Conservation (phyloP, 1,140 invertebrate genomes). For the Bombus turneri region DNA sequence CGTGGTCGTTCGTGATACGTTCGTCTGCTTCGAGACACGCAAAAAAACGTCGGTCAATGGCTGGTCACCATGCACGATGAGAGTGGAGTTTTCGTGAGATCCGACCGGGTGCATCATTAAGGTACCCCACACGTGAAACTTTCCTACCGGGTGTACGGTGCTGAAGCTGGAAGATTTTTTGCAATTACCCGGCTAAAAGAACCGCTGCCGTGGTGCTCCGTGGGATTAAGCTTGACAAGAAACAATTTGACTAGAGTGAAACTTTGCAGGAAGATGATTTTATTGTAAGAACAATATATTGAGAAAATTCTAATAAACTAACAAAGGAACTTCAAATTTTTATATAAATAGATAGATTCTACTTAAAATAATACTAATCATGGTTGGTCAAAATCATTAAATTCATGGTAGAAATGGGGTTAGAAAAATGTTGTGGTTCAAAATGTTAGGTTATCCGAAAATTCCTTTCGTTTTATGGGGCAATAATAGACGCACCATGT, state of each 20-base stretch:
- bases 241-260: conserved; percentile 38
- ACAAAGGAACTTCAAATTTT: not conserved
- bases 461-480: too few species aligned
- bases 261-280: not conserved
- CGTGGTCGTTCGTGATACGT: not conserved
- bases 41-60: conserved; percentile 44
- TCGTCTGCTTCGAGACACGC: not conserved
- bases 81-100: conserved; percentile 68
- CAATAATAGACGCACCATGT: too few species aligned
- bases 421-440: too few species aligned
- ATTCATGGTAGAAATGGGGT: too few species aligned
- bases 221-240: conserved; percentile 39
- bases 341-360: too few species aligned
- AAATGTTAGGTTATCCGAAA: too few species aligned
- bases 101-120: conserved; percentile 69
- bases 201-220: not conserved
- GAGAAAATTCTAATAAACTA: not conserved
- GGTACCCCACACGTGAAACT: conserved; percentile 56
- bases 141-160: conserved; percentile 40
- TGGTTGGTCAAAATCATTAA: too few species aligned
- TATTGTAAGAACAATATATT: not conserved
- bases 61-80: conserved; percentile 58
- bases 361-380: too few species aligned
- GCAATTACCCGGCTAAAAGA: conserved; percentile 31
- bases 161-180: conserved; percentile 55